Evolutionary conservation across 1,140 invertebrate species (phyloP).

Genomic region (Hylaeus volcanicus): DNA sequence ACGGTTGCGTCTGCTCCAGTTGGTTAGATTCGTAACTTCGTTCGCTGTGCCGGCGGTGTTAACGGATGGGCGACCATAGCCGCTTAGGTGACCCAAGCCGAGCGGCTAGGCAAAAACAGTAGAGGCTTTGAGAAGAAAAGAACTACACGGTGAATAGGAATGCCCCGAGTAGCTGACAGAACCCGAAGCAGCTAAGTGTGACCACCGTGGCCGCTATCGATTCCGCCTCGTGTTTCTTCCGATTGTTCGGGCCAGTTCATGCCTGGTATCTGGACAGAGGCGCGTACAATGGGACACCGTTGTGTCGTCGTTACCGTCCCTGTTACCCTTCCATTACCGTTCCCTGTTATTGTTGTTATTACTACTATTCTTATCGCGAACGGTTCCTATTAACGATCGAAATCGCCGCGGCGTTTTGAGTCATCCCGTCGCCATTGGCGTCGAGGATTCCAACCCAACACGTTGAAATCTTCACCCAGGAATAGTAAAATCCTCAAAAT

Average conservation of each 20-base stretch:
- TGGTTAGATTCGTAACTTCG: too few relatives aligned
- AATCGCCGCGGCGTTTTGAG: constrained; percentile 43
- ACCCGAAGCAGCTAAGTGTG: constrained; percentile 58
- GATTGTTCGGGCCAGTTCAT: constrained; percentile 67
- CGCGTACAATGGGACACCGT: constrained; percentile 61
- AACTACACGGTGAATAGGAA: constrained; percentile 21
- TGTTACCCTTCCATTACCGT: constrained; percentile 58
- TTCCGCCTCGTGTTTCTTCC: constrained; percentile 50
- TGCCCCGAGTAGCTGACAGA: constrained; percentile 6
- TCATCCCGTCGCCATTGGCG: constrained; percentile 57
- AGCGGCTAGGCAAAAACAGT: background rate
- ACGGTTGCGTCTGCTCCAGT: too few relatives aligned
- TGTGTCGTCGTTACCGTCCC: constrained; percentile 53
- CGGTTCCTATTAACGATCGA: constrained; percentile 60
- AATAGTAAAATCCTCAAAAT: too few relatives aligned
- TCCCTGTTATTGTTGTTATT: constrained; percentile 53
- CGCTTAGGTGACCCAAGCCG: constrained; percentile 15
- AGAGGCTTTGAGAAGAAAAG: background rate
- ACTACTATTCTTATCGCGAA: constrained; percentile 49
- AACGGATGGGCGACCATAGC: constrained; percentile 35
- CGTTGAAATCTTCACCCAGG: too few relatives aligned
- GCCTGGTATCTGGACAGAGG: constrained; percentile 59
- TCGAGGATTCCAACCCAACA: background rate
- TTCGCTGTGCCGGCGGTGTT: background rate
- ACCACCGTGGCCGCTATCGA: constrained; percentile 53